A percentile compares a stretch with the other conserved stretches of the same genome.
These are phyloP conservation scores for Psylliodes chrysocephalus DNA, from an alignment of 2,888 invertebrate species.

Conservation along the genomic window DNA sequence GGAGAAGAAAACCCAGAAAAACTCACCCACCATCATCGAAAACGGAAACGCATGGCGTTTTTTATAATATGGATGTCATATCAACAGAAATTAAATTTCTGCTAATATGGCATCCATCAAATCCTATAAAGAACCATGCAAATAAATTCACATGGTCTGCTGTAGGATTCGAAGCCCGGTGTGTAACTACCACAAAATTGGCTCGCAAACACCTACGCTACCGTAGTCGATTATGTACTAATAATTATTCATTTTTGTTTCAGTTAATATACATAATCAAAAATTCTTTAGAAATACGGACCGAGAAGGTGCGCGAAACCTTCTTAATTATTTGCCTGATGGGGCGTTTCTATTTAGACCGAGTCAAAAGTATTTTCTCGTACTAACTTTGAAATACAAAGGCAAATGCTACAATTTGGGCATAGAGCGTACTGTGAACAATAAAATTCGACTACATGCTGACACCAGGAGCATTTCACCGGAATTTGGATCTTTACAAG, in stretches of 20 bases:
- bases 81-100: too few relatives aligned
- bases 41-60: too few relatives aligned
- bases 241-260: constrained; percentile 28
- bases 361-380: constrained; percentile 44
- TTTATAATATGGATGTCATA: too few relatives aligned
- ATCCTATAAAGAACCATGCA: too few relatives aligned
- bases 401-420: constrained; percentile 47
- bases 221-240: too few relatives aligned
- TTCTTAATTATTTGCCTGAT: constrained; percentile 41
- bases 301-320: constrained; percentile 48
- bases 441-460: constrained; percentile 41
- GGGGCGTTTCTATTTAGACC: constrained; percentile 51
- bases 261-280: constrained; percentile 47
- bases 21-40: too few relatives aligned
- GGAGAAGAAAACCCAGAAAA: too few relatives aligned
- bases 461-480: constrained; percentile 34
- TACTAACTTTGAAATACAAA: constrained; percentile 44
- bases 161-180: too few relatives aligned
- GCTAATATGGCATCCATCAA: too few relatives aligned
- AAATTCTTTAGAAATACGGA: constrained; percentile 49
- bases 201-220: too few relatives aligned
- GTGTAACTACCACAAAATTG: too few relatives aligned
- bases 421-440: constrained; percentile 39
- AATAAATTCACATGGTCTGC: too few relatives aligned
- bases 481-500: constrained; percentile 45